These are phyloP conservation scores for Oncorhynchus mykiss DNA, from an alignment of 2,113 vertebrate genomes.

Conservation along the genomic window DNA sequence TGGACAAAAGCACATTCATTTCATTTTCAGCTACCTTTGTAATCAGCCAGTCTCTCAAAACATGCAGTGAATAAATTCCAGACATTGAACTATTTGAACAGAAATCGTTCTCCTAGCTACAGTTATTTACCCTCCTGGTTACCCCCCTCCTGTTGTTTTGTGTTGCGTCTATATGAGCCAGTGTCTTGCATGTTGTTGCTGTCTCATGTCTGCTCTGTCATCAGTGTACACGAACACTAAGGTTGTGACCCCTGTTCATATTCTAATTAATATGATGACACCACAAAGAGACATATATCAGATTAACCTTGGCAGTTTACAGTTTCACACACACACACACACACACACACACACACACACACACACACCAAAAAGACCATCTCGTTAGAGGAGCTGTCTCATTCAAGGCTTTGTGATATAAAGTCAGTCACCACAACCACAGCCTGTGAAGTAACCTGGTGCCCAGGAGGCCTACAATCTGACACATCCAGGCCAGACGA, in stretches of 20 bases:
- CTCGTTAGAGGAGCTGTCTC: not conserved
- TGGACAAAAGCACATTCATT: too few relatives aligned
- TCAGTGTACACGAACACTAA: not conserved
- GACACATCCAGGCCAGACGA: slow-evolving; percentile 53
- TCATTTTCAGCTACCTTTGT: too few relatives aligned
- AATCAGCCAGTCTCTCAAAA: too few relatives aligned
- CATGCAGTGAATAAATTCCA: too few relatives aligned
- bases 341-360: too few relatives aligned
- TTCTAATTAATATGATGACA: not conserved
- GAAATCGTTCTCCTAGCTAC: too few relatives aligned
- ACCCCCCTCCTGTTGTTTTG: too few relatives aligned
- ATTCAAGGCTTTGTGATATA: slow-evolving; percentile 1
- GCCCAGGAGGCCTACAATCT: slow-evolving; percentile 39
- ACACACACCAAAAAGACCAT: slow-evolving; percentile 7
- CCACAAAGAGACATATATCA: not conserved
- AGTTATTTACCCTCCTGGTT: too few relatives aligned
- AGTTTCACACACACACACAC: not conserved
- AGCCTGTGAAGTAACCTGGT: slow-evolving; percentile 31
- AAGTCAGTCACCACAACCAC: not conserved
- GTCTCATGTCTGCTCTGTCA: not conserved
- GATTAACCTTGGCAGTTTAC: slow-evolving; percentile 13
- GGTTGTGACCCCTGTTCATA: not conserved
- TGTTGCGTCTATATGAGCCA: too few relatives aligned
- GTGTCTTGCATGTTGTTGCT: too few relatives aligned
- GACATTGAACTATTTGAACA: too few relatives aligned